A percentile compares a stretch with the other conserved stretches of the same genome.
Conservation (phyloP, 2,113 vertebrate species). For the rat (Rattus norvegicus) region DNA sequence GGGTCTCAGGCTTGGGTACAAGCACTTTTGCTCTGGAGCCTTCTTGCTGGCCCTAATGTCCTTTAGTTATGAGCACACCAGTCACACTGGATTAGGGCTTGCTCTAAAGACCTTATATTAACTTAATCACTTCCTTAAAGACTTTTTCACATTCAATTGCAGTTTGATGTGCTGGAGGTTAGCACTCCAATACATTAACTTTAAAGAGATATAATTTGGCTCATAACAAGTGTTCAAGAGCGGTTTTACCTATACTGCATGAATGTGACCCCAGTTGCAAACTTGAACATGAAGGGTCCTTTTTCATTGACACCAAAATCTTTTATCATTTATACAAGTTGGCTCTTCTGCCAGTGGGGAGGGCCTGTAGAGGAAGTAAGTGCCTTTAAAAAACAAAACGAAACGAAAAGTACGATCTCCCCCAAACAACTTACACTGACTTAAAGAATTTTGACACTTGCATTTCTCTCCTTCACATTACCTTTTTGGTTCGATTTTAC, state of each 20-base stretch:
- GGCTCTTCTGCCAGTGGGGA: not conserved
- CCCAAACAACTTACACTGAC: not conserved
- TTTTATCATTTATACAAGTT: not conserved
- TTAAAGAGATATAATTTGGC: not conserved
- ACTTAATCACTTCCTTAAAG: not conserved
- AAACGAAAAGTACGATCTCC: not conserved
- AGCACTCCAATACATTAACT: not conserved
- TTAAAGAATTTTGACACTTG: slow-evolving; percentile 24
- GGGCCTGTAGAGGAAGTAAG: not conserved
- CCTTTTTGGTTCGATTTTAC: slow-evolving; percentile 26
- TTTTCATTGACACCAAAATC: not conserved
- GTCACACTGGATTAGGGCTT: not conserved
- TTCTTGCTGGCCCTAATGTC: not conserved
- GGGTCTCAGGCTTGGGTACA: not conserved
- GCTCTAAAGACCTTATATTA: slow-evolving; percentile 17
- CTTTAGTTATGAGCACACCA: not conserved
- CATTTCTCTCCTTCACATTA: not conserved
- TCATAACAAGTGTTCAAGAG: not conserved
- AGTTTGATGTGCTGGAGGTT: not conserved
- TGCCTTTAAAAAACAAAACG: not conserved
- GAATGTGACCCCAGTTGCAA: not conserved
- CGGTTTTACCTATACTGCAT: not conserved
- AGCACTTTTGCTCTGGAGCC: not conserved
- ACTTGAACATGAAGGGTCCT: not conserved
- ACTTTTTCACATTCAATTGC: not conserved